Percentiles rank a stretch among this genome's conserved stretches.
These are phyloP conservation scores for Eunapius fragilis DNA, from an alignment of 37 sponge, comb jelly and placozoan species.

Conservation along the genomic window DNA sequence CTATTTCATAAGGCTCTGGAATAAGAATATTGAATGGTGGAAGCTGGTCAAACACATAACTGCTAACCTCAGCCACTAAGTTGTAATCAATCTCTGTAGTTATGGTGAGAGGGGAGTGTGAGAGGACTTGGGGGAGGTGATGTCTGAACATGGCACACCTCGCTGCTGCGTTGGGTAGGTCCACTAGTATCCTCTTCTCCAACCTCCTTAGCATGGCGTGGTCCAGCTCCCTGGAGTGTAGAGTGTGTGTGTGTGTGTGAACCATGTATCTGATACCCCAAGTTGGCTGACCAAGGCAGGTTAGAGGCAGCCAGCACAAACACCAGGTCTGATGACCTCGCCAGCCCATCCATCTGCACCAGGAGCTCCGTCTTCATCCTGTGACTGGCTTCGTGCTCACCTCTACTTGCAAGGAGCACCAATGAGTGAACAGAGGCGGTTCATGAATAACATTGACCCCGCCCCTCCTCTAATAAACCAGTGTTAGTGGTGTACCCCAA, in stretches of 20 bases:
- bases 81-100: constrained; percentile 85
- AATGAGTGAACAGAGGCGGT: too few species aligned
- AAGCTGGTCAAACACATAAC: neutral
- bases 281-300: constrained; percentile 98
- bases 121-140: constrained; percentile 80
- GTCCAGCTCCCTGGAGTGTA: too few species aligned
- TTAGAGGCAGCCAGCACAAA: constrained; percentile 98
- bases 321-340: constrained; percentile 67
- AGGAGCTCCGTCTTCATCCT: constrained; percentile 96
- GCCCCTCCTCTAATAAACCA: too few species aligned
- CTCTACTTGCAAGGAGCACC: constrained; percentile 86
- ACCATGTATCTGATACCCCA: too few species aligned
- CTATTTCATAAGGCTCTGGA: too few species aligned
- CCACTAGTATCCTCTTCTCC: constrained; percentile 96
- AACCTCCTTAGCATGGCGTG: constrained; percentile 92
- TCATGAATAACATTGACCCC: too few species aligned
- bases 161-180: constrained; percentile 81
- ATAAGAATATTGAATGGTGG: too few species aligned
- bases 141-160: constrained; percentile 87
- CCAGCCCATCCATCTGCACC: constrained; percentile 96
- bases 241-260: too few species aligned
- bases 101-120: constrained; percentile 65
- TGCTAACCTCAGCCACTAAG: constrained; percentile 69
- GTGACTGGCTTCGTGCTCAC: constrained; percentile 95
- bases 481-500: too few species aligned